phyloP scores from a whole-genome alignment of 2,888 invertebrate species.

The Campoplex nolae region DNA sequence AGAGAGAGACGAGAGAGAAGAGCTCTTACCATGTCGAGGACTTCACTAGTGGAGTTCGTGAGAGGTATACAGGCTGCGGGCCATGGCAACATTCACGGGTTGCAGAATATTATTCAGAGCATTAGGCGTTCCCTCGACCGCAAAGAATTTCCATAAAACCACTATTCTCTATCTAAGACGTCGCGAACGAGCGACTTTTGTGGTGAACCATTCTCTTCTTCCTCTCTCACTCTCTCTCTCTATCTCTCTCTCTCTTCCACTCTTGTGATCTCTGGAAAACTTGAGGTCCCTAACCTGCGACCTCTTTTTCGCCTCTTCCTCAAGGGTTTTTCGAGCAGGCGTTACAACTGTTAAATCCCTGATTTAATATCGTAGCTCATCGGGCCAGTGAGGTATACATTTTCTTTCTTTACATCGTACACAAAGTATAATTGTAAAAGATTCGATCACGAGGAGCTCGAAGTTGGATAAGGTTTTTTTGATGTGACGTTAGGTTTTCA shows the following conservation, averaged over 20 bases:
- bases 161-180: conserved; percentile 80
- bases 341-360: conserved; percentile 74
- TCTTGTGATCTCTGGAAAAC: conserved; percentile 16
- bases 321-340: conserved; percentile 48
- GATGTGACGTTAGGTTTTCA: no score
- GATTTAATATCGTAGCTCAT: conserved; percentile 69
- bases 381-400: conserved; percentile 10
- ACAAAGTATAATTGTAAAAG: conserved; percentile 44
- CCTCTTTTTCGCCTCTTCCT: conserved; percentile 45
- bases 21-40: conserved; percentile 51
- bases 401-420: conserved; percentile 7
- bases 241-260: conserved; percentile 9
- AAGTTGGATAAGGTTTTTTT: not conserved
- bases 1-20: conserved; percentile 9
- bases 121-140: conserved; percentile 80
- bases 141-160: conserved; percentile 82
- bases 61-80: conserved; percentile 54
- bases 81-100: conserved; percentile 72
- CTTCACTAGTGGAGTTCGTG: conserved; percentile 66
- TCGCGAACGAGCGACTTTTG: conserved; percentile 54
- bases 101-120: conserved; percentile 83
- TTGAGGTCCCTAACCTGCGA: conserved; percentile 47
- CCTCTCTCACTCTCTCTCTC: conserved; percentile 15
- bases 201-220: conserved; percentile 38
- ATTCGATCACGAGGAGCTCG: not conserved